These are phyloP conservation scores for Charaxes varanes DNA, from an alignment of 1,140 invertebrate species.

Conservation along the genomic window DNA sequence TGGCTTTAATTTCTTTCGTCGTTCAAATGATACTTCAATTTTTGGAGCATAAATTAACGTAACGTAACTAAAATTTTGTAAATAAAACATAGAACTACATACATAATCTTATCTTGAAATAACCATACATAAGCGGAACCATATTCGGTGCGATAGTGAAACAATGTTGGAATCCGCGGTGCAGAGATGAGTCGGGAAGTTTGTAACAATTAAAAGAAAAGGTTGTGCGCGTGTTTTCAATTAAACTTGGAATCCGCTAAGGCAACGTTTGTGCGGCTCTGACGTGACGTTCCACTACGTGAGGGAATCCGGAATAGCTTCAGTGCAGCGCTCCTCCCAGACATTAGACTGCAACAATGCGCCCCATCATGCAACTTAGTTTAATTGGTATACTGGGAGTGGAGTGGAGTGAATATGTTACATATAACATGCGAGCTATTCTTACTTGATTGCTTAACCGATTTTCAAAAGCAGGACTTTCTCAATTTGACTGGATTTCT, in stretches of 20 bases:
- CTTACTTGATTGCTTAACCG: not conserved
- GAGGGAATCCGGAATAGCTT: constrained; percentile 46
- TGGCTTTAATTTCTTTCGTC: too few relatives aligned
- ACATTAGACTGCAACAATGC: too few relatives aligned
- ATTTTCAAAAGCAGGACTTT: not conserved
- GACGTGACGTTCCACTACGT: constrained; percentile 36
- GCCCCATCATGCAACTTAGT: constrained; percentile 28
- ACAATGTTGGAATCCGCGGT: constrained; percentile 19
- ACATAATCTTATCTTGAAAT: too few relatives aligned
- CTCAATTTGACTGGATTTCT: too few relatives aligned
- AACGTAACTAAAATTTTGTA: too few relatives aligned
- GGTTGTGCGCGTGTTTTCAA: constrained; percentile 59
- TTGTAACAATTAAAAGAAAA: constrained; percentile 63
- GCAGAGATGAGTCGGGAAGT: constrained; percentile 32
- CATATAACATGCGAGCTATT: constrained; percentile 1
- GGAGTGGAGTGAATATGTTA: not conserved
- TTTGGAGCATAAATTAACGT: too few relatives aligned
- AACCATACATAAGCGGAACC: constrained; percentile 13
- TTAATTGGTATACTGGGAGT: constrained; percentile 13
- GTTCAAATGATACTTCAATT: too few relatives aligned
- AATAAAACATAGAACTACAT: too few relatives aligned
- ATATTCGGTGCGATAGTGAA: constrained; percentile 27
- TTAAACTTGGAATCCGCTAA: constrained; percentile 58
- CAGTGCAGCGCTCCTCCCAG: too few relatives aligned
- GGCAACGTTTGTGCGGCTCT: constrained; percentile 36